Percentiles rank a stretch among this genome's conserved stretches.
phyloP scores from a whole-genome alignment of 2,113 vertebrate species.

The Sinocyclocheilus maitianheensis region DNA sequence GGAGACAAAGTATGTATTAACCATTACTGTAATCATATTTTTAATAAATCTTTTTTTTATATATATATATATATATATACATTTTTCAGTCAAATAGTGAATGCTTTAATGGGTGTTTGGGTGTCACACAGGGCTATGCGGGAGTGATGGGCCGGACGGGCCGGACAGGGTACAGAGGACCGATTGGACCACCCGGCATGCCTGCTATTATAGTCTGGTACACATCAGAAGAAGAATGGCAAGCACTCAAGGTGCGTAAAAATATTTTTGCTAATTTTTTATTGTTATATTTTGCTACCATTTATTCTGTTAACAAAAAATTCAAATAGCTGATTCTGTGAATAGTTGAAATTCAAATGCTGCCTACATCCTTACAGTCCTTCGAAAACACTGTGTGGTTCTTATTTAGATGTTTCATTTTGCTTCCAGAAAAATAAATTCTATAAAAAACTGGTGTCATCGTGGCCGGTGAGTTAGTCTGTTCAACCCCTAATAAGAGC shows the following conservation, averaged over 20 bases:
- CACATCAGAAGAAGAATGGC: slow-evolving; percentile 77
- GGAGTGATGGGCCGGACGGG: slow-evolving; percentile 75
- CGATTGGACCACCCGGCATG: slow-evolving; percentile 73
- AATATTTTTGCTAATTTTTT: neutral
- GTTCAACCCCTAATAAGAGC: neutral
- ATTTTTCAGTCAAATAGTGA: neutral
- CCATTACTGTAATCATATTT: neutral
- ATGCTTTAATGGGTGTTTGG: slow-evolving; percentile 18
- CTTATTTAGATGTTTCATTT: slow-evolving; percentile 32
- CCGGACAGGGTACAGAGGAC: slow-evolving; percentile 69
- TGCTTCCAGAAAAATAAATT: slow-evolving; percentile 71
- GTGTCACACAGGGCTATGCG: slow-evolving; percentile 67
- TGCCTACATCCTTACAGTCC: neutral
- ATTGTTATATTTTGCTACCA: neutral
- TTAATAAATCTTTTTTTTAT: neutral
- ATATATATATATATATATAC: neutral
- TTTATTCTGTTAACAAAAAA: neutral
- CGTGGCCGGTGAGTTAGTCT: slow-evolving; percentile 71
- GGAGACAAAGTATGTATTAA: slow-evolving; percentile 73
- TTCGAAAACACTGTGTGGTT: neutral
- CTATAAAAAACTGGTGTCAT: slow-evolving; percentile 71
- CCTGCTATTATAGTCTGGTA: slow-evolving; percentile 72
- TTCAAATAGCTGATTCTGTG: neutral
- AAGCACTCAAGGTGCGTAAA: slow-evolving; percentile 70
- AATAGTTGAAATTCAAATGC: neutral